Base-by-base conservation (phyloP, 2,113 vertebrate genomes). In the Prietella phreatophila region DNA sequence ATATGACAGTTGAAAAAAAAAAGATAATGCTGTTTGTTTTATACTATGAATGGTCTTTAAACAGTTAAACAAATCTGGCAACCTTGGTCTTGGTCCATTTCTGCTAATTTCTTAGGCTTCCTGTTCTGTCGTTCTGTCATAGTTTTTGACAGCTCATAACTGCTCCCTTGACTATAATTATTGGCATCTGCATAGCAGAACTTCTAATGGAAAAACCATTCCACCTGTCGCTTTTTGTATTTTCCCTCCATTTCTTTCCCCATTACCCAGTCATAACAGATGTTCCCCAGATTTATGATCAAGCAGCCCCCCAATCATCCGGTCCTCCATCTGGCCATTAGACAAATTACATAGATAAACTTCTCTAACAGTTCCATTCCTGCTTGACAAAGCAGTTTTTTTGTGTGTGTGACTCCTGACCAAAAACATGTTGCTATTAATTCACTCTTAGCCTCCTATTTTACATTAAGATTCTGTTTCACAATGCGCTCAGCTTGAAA, bases 301-400 rank as follows among this genome's bases (percentile, higher is more conserved):
- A 19, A 80, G 81, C 39, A 53, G 67, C 84, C 39, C 58, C 76
- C 65, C 30, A 65, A 84, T 85, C 87, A 90, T 82, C 86, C 65
- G 25, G 81, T 85, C 39, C 79, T 83, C 89, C 83, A 90, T 88
- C 89, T 86, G 89, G 86, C 30, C 78, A 87, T 87, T 82, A 87
- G 13, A 67, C 36, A 76, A 56, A 86, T 81, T 27, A 84, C 71
- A 58, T 84, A 81, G 22, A 75, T 88, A 86, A 88, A 86, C 81
- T 86, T 69, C 39, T 33, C 39, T 90, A 90, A 84, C 86, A 65
- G 79, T 82, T 86, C 88, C 14, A 88, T 65, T 90, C 27, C 47
- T 79, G 83, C 86, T 86, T 79, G 50, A 71, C 65, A 69, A 90
- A 61, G 83, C 79, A 69, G 33, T 69, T 90, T 89, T 85, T 82